Evolutionary conservation across 2,888 invertebrate species (phyloP).

Genomic region (Scaptomyza flava): DNA sequence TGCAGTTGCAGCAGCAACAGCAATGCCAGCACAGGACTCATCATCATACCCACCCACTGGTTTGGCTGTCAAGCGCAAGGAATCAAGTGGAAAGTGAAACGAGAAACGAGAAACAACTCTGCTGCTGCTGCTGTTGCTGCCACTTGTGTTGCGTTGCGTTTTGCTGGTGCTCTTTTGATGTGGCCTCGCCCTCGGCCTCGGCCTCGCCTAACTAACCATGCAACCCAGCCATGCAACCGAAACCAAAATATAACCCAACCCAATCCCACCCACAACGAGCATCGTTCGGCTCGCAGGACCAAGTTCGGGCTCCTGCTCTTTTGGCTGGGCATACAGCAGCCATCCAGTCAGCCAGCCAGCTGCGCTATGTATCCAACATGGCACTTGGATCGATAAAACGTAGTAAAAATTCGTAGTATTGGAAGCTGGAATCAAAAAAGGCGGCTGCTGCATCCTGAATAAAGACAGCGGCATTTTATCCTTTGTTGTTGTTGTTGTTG

Average conservation of each 20-base stretch:
- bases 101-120: constrained; percentile 52
- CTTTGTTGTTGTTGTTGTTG: constrained; percentile 11
- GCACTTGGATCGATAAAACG: constrained; percentile 75
- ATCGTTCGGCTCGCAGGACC: constrained; percentile 12
- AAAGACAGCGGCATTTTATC: constrained; percentile 41
- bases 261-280: constrained; percentile 1
- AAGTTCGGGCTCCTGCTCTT: constrained; percentile 44
- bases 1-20: constrained; percentile 56
- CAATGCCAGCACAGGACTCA: constrained; percentile 4
- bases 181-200: constrained; percentile 67
- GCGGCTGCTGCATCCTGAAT: constrained; percentile 49
- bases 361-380: constrained; percentile 32
- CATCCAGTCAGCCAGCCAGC: constrained; percentile 63
- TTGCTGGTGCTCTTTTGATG: constrained; percentile 73
- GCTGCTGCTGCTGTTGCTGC: background rate
- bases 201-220: constrained; percentile 15
- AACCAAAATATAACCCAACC: background rate
- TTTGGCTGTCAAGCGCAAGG: constrained; percentile 76
- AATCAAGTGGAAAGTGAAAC: constrained; percentile 80
- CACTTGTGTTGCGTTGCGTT: constrained; percentile 1
- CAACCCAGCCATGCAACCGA: constrained; percentile 1
- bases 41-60: constrained; percentile 41
- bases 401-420: constrained; percentile 80
- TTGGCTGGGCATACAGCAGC: constrained; percentile 77
- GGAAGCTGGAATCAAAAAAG: constrained; percentile 70